A percentile compares a stretch with the other conserved stretches of the same genome.
Evolutionary conservation across 2,797 vertebrate genomes (phyloP).

Genomic region (Apodemus agrarius): DNA sequence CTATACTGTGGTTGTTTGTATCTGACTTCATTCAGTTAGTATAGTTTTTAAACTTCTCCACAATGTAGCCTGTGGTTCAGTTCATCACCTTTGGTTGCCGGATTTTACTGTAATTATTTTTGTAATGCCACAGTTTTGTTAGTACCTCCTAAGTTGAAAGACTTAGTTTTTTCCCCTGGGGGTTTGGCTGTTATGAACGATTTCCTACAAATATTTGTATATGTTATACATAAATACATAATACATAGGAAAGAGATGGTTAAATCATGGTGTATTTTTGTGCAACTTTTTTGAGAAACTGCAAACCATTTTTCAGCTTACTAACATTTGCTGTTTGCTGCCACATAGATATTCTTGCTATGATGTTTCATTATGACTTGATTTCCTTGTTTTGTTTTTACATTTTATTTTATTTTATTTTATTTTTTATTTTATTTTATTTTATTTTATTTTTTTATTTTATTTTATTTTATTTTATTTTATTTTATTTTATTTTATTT

Average conservation of each 20-base stretch:
- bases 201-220: not conserved
- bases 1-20: not conserved
- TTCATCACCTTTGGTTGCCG: not conserved
- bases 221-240: not conserved
- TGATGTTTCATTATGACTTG: not conserved
- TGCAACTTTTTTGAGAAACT: constrained; percentile 3
- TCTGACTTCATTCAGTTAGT: not conserved
- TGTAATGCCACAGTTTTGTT: not conserved
- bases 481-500: too few species aligned
- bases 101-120: not conserved
- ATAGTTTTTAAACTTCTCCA: not conserved
- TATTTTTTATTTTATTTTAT: too few species aligned
- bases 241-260: not conserved
- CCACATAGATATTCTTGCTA: not conserved
- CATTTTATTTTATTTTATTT: too few species aligned
- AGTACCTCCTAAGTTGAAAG: not conserved
- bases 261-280: not conserved
- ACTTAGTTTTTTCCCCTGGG: not conserved
- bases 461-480: too few species aligned
- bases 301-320: not conserved
- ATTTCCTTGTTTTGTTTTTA: not conserved
- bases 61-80: not conserved
- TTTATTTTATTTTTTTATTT: too few species aligned
- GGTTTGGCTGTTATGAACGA: not conserved
- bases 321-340: not conserved